These are phyloP conservation scores for Morpho deidamia DNA, from an alignment of 2,888 invertebrate genomes.

Conservation along the genomic window DNA sequence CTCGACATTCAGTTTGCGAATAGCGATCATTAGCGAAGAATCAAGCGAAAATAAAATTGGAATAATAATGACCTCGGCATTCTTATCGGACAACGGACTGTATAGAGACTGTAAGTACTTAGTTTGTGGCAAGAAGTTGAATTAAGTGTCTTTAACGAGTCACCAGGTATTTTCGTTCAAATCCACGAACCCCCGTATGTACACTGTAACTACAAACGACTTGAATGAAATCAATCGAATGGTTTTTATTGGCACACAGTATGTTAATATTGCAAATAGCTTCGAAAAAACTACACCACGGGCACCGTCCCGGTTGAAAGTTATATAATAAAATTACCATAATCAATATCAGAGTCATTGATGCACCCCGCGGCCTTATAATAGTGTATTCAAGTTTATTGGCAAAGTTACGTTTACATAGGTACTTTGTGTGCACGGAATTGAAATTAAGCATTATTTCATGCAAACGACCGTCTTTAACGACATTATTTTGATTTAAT, in stretches of 20 bases:
- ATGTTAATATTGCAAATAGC: constrained; percentile 35
- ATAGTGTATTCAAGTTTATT: constrained; percentile 61
- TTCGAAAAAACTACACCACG: constrained; percentile 19
- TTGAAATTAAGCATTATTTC: constrained; percentile 72
- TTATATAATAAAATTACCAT: constrained; percentile 72
- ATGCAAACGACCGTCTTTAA: constrained; percentile 60
- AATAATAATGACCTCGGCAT: no score
- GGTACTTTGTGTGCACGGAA: constrained; percentile 55
- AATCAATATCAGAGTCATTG: constrained; percentile 63
- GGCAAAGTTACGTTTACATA: constrained; percentile 56
- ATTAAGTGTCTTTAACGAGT: no score
- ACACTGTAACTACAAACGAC: constrained; percentile 18
- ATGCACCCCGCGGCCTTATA: constrained; percentile 48
- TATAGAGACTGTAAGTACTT: no score
- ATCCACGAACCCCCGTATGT: no score
- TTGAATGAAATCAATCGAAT: constrained; percentile 28
- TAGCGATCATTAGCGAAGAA: no score
- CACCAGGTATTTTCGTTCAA: no score
- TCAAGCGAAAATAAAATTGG: no score
- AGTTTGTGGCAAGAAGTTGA: no score
- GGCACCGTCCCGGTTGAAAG: constrained; percentile 54
- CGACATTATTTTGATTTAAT: constrained; percentile 58
- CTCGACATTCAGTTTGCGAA: no score
- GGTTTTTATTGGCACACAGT: constrained; percentile 45
- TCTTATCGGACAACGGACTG: no score